Percentiles rank a stretch among this genome's conserved stretches.
Evolutionary conservation across 2,113 vertebrate genomes (phyloP).

Genomic region (Myrmecophaga tridactyla): DNA sequence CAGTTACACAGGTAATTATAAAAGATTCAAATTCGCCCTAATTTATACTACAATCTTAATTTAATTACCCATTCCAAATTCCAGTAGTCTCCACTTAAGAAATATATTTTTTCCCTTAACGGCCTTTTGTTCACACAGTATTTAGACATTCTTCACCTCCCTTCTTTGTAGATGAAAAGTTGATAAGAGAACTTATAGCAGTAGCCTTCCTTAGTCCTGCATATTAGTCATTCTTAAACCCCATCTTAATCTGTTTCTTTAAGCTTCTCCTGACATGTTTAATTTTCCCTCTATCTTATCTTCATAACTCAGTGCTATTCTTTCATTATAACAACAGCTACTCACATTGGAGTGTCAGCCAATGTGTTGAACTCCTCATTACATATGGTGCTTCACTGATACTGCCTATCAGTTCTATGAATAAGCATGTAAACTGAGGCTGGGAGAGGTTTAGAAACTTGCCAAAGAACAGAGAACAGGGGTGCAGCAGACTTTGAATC

Average conservation of each 20-base stretch:
- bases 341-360: fast-evolving
- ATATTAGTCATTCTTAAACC: constrained; percentile 35
- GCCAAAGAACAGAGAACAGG: not conserved
- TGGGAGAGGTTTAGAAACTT: not conserved
- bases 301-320: not conserved
- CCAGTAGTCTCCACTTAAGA: not conserved
- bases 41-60: not conserved
- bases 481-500: not conserved
- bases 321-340: not conserved
- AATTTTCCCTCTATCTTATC: constrained; percentile 1
- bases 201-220: constrained; percentile 21
- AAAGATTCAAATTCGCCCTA: constrained; percentile 33
- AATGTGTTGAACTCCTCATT: not conserved
- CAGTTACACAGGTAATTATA: not conserved
- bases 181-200: not conserved
- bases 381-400: not conserved
- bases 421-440: not conserved
- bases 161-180: constrained; percentile 26
- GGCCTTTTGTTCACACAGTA: not conserved
- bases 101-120: not conserved
- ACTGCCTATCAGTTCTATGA: not conserved
- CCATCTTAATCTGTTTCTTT: constrained; percentile 17
- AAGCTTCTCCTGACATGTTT: constrained; percentile 13
- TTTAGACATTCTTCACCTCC: not conserved
- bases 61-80: constrained; percentile 12